phyloP scores from a whole-genome alignment of 1,140 invertebrate genomes.

The Trigoniulus corallinus region DNA sequence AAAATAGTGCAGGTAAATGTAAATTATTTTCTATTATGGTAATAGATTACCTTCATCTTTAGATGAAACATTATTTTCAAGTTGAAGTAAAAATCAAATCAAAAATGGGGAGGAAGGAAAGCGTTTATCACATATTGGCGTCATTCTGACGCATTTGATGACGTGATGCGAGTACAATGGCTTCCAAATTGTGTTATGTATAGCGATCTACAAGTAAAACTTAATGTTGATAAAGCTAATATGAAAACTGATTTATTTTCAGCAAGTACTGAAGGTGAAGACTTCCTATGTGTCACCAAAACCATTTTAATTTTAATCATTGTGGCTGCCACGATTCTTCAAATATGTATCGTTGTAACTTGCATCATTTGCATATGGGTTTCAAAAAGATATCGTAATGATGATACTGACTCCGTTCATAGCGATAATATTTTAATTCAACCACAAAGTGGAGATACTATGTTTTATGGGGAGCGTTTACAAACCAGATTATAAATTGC shows the following conservation, averaged over 20 bases:
- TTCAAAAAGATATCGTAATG: not conserved
- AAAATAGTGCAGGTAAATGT: not conserved
- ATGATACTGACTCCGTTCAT: not conserved
- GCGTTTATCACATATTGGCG: no score
- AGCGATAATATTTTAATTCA: not conserved
- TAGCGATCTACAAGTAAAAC: no score
- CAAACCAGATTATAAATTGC: not conserved
- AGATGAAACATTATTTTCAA: no score
- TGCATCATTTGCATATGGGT: not conserved
- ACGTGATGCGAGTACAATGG: no score
- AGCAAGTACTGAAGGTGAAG: not conserved
- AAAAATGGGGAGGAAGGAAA: no score
- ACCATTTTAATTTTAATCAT: not conserved
- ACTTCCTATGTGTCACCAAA: not conserved
- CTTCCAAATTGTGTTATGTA: no score
- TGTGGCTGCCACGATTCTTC: not conserved
- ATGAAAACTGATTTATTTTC: not conserved
- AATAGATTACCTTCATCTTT: no score
- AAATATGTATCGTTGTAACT: not conserved
- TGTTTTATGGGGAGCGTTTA: not conserved
- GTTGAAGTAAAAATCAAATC: no score
- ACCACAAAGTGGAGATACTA: not conserved
- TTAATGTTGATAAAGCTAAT: no score
- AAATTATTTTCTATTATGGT: no score
- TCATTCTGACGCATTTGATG: no score